phyloP scores from a whole-genome alignment of 2,113 vertebrate species.

The Alethe castanea region DNA sequence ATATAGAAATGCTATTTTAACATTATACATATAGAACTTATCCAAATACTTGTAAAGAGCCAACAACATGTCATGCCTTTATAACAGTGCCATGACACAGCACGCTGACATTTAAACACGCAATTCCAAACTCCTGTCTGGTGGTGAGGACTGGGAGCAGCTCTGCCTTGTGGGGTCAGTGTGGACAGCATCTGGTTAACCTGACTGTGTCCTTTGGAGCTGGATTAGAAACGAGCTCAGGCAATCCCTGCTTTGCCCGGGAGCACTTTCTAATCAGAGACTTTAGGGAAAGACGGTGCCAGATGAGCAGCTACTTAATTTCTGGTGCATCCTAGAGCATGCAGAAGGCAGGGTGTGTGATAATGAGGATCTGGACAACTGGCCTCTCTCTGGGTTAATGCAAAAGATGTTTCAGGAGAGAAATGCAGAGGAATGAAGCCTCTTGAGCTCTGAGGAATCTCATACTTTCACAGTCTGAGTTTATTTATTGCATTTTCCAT shows the following conservation, averaged over 20 bases:
- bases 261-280: neutral
- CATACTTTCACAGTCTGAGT: neutral
- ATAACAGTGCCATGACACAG: neutral
- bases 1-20: no score
- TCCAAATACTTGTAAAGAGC: no score
- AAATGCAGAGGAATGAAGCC: neutral
- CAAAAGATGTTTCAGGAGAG: neutral
- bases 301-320: neutral
- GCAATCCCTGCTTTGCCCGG: neutral
- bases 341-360: neutral
- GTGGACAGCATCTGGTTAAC: neutral
- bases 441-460: neutral
- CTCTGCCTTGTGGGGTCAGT: neutral
- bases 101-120: no score
- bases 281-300: neutral
- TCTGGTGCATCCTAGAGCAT: neutral
- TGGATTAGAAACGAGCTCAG: neutral
- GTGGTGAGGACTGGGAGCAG: neutral
- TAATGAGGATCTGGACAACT: neutral
- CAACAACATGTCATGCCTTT: no score
- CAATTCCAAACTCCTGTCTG: neutral
- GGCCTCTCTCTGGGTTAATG: neutral
- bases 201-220: neutral
- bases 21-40: no score
- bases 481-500: neutral